Conservation (phyloP, 2,113 vertebrate genomes). For the Ptyas mucosa region DNA sequence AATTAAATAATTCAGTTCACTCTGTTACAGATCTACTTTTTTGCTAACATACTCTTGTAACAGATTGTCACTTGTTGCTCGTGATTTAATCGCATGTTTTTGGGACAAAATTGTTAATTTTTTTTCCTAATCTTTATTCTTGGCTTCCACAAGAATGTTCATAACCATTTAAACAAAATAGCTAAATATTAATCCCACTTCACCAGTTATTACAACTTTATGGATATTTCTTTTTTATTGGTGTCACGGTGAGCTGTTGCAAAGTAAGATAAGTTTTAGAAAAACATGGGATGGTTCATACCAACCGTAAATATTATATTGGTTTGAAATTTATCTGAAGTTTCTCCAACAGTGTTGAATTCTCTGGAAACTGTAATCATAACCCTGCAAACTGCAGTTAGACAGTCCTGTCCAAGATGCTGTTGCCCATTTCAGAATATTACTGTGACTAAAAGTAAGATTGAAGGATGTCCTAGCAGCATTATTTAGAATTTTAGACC, state of each 20-base stretch:
- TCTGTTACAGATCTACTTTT: neutral
- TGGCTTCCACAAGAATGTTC: conserved; percentile 36
- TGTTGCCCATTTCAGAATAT: conserved; percentile 16
- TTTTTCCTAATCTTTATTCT: conserved; percentile 28
- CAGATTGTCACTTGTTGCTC: conserved; percentile 29
- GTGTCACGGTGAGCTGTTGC: conserved; percentile 33
- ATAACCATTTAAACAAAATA: neutral
- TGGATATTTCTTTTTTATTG: conserved; percentile 55
- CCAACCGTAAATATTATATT: conserved; percentile 45
- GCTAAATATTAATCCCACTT: conserved; percentile 41
- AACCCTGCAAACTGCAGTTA: neutral
- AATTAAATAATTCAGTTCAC: neutral
- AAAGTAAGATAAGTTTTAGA: conserved; percentile 45
- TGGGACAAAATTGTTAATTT: conserved; percentile 42
- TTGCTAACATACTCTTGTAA: conserved; percentile 6
- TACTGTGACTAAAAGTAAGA: neutral
- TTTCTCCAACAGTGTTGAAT: conserved; percentile 38
- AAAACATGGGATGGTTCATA: conserved; percentile 42
- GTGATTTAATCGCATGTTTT: conserved; percentile 26
- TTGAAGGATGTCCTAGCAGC: neutral
- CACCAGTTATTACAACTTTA: conserved; percentile 50
- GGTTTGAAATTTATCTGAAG: conserved; percentile 44
- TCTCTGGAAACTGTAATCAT: conserved; percentile 26
- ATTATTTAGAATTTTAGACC: neutral
- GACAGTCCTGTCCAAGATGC: neutral